phyloP scores from a whole-genome alignment of 2,113 vertebrate species.

The Eurystomus gularis region DNA sequence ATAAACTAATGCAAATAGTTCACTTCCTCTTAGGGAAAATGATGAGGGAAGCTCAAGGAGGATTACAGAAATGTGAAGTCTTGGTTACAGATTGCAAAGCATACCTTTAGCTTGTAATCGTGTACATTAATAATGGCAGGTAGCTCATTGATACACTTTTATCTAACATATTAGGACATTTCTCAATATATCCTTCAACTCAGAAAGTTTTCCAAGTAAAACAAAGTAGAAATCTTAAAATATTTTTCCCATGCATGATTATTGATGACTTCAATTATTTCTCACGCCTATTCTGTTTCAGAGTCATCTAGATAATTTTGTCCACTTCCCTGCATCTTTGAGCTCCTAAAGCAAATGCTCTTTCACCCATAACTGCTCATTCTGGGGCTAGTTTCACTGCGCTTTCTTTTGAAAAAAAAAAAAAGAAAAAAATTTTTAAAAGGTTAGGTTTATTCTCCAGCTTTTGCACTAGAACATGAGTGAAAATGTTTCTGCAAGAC shows the following conservation, averaged over 20 bases:
- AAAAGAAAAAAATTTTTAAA: no score
- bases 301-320: background rate
- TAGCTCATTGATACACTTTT: background rate
- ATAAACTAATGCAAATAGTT: background rate
- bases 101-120: background rate
- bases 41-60: background rate
- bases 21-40: background rate
- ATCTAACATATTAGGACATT: background rate
- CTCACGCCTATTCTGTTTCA: background rate
- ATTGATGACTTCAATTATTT: background rate
- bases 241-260: background rate
- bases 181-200: background rate
- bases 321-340: background rate
- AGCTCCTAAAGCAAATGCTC: background rate
- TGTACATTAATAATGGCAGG: background rate
- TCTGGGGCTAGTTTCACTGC: background rate
- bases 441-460: fast-evolving
- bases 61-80: background rate
- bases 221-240: background rate
- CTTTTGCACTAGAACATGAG: background rate
- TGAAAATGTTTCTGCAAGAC: background rate
- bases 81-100: background rate
- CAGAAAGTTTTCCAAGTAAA: background rate
- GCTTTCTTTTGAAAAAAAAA: background rate
- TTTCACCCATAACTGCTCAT: background rate